Evolutionary conservation across 2,888 invertebrate genomes (phyloP), one percentile per base, ranked within the genome.

Genomic region (Heteromurus nitidus): DNA sequence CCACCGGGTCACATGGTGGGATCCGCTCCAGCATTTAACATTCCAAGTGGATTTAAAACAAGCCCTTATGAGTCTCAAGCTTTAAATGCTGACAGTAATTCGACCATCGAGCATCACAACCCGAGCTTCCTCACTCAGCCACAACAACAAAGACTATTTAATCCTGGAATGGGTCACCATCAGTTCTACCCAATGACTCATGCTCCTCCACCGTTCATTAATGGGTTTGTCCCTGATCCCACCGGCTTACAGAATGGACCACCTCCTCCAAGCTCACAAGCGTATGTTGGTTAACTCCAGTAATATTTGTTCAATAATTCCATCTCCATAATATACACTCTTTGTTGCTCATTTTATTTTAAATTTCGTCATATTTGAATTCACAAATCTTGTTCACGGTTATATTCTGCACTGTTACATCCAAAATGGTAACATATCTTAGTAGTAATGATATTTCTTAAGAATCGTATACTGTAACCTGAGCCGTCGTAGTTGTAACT

Each of bases 191-290:
- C 68, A 13, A 75, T 81, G 69, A 16, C 80, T 18, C 82, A 82
- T 70, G 77, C 84, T 16, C 79, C 83, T 24, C 75, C 83, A 67
- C 72, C 84, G 28, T 85, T 82, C 55, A 79, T 83, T 42, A 84
- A 84, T 65, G 84, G 85, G 22, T 85, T 82, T 75, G 75, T 82
- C 18, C 82, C 83, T 1, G 85, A 85, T 55, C 65, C 82, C 3
- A 22, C 62, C 30, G 64, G 44, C 13, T 28, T 70, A 30, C 47
- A 69, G 5, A 84, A 70, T 72, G 82, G 77, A 58, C 68, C 76
- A 31, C 68, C 74, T 24, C 80, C 80, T n/a, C 75, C 80, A 20
- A 81, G 64, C 64, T 81, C 80, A 20, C 80, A 81, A 58, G n/a
- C n/a, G 47, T 81, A 81, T 64, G 74, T 81, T 74, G 80, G 80